A percentile compares a stretch with the other conserved stretches of the same genome.
Evolutionary conservation across 2,888 invertebrate species (phyloP).

Genomic region (Agrochola circellaris): DNA sequence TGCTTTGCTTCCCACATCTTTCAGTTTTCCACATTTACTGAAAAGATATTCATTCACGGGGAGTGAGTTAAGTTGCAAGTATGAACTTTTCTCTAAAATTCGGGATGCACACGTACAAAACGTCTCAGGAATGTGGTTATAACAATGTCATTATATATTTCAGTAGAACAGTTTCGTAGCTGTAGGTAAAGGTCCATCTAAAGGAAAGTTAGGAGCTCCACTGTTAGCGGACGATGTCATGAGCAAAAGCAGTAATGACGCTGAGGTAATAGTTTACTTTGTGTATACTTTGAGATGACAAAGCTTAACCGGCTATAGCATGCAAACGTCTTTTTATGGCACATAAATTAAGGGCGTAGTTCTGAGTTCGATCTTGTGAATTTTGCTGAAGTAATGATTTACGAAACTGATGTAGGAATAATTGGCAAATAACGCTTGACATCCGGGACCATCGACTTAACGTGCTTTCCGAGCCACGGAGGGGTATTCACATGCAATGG

Average conservation of each 20-base stretch:
- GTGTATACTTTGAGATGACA: neutral
- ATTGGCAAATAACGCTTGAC: too few species aligned
- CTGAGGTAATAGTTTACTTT: neutral
- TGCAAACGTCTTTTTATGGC: neutral
- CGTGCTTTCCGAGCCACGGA: too few species aligned
- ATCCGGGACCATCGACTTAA: too few species aligned
- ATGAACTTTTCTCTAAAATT: neutral
- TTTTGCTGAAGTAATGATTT: too few species aligned
- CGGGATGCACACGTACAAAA: too few species aligned
- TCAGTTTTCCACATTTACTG: constrained; percentile 7
- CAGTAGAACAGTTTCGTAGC: neutral
- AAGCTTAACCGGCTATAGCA: neutral
- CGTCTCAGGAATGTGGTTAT: too few species aligned
- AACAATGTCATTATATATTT: neutral
- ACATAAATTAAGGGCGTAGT: neutral
- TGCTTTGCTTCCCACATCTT: constrained; percentile 3
- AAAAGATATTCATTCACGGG: neutral
- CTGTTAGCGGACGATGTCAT: neutral
- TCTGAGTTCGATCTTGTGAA: neutral
- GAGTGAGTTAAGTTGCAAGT: too few species aligned
- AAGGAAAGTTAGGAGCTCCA: neutral
- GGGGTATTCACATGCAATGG: too few species aligned
- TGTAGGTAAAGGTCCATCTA: neutral
- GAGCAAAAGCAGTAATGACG: neutral
- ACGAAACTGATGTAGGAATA: too few species aligned